Evolutionary conservation across 2,888 invertebrate genomes (phyloP), one percentile per base, ranked within the genome.

Genomic region (Noctuana brunneofusca): DNA sequence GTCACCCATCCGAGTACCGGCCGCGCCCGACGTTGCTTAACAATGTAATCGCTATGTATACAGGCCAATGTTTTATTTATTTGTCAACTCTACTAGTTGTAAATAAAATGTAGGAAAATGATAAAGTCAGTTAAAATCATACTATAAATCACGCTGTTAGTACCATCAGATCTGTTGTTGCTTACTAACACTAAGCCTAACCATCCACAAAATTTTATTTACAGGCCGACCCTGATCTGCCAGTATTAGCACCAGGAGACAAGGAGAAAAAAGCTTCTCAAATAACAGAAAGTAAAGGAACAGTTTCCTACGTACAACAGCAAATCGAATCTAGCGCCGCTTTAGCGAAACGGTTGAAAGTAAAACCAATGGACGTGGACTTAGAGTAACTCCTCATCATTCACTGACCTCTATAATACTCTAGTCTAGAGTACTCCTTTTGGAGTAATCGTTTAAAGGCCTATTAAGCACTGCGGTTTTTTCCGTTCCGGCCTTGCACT

Each of bases 241-340:
- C 95, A 5, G 96, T 98, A 0, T 73, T 97, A 54, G 94, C 97
- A 0, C 94, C 97, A 16, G 98, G 98, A 0, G 98, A 98, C 81
- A 96, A 96, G 49, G 98, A 98, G 79, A 92, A 93, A 58, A 78
- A 80, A 0, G 94, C 95, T 64, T 96, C 95, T 87, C 84, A 89
- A 30, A 89, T 92, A 55, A 95, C 96, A 0, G 94, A 96, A 57
- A 73, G 79, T 16, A 89, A 90, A 6, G 97, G 97, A 8, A 96
- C 96, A 0, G 94, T 98, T 32, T 84, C 91, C 0, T 98, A 97
- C 76, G 94, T 96, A 65, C 86, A 93, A 65, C 96, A 96, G 77
- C 97, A 97, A 83, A 91, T 98, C 0, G 92, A 93, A 16, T 93
- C 94, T 46, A 95, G 95, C 68, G 86, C 87, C 27, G 86, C 87